These are phyloP conservation scores for Xiphophorus maculatus DNA, from an alignment of 2,113 vertebrate genomes.

Conservation along the genomic window DNA sequence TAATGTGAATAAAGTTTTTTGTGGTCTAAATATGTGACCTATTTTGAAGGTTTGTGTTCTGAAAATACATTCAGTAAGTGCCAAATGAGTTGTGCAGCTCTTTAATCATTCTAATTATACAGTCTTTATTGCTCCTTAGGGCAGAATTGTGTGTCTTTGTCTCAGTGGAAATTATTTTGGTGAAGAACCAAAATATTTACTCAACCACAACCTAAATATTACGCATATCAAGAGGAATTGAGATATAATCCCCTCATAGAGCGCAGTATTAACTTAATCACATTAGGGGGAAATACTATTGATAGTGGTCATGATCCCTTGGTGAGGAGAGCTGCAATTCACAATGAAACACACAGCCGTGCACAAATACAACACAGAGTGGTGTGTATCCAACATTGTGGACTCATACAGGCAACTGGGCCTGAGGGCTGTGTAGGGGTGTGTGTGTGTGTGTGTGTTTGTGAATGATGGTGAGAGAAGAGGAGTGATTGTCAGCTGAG, in stretches of 20 bases:
- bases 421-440: constrained; percentile 49
- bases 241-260: constrained; percentile 79
- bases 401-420: constrained; percentile 63
- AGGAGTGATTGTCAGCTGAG: constrained; percentile 69
- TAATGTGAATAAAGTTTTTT: constrained; percentile 77
- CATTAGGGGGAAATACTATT: constrained; percentile 77
- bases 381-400: constrained; percentile 46
- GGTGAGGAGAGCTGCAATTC: constrained; percentile 58
- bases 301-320: constrained; percentile 78
- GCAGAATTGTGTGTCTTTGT: constrained; percentile 78
- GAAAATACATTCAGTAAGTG: constrained; percentile 77
- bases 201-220: constrained; percentile 79
- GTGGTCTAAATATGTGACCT: constrained; percentile 74
- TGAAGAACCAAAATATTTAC: constrained; percentile 79
- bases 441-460: constrained; percentile 33
- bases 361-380: constrained; percentile 53
- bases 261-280: constrained; percentile 79
- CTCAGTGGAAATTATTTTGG: constrained; percentile 77
- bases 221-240: constrained; percentile 79
- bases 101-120: constrained; percentile 83
- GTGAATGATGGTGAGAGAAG: constrained; percentile 58
- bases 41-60: constrained; percentile 75
- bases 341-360: constrained; percentile 59
- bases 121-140: constrained; percentile 78
- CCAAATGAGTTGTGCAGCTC: constrained; percentile 79